Percentiles rank a stretch among this genome's conserved stretches.
phyloP scores from a whole-genome alignment of 2,797 vertebrate genomes.

The Geotrypetes seraphini region DNA sequence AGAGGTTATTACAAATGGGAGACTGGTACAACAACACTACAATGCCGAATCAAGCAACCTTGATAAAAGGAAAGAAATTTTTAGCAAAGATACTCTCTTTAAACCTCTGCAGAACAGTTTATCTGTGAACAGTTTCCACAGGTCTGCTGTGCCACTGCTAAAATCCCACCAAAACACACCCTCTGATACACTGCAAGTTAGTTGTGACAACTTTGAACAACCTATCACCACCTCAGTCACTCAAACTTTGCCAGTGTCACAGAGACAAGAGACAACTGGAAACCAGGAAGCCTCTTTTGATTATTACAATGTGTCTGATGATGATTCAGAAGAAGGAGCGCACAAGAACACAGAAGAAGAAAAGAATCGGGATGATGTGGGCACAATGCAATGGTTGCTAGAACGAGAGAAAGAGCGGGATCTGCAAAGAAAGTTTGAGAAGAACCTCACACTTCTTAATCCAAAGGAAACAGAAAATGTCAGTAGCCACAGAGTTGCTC shows the following conservation, averaged over 20 bases:
- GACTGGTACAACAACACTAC: constrained; percentile 77
- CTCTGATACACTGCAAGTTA: constrained; percentile 63
- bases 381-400: constrained; percentile 94
- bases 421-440: constrained; percentile 92
- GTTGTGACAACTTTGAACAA: constrained; percentile 77
- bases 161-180: constrained; percentile 89
- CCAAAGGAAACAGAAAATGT: constrained; percentile 92
- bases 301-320: constrained; percentile 95
- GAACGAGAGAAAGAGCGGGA: constrained; percentile 91
- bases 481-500: constrained; percentile 85
- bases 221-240: constrained; percentile 72
- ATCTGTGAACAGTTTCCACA: constrained; percentile 87
- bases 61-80: constrained; percentile 90
- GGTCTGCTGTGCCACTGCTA: constrained; percentile 74
- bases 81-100: constrained; percentile 91
- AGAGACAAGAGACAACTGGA: constrained; percentile 62
- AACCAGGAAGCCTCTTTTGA: constrained; percentile 84
- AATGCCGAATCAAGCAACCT: constrained; percentile 71
- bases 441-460: constrained; percentile 89
- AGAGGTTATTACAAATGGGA: constrained; percentile 74
- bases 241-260: constrained; percentile 64
- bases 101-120: constrained; percentile 88
- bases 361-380: constrained; percentile 68
- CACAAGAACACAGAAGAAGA: constrained; percentile 75
- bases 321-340: constrained; percentile 81